These are phyloP conservation scores for Bryconaethiops microstoma DNA, from an alignment of 2,797 vertebrate species.

Conservation along the genomic window DNA sequence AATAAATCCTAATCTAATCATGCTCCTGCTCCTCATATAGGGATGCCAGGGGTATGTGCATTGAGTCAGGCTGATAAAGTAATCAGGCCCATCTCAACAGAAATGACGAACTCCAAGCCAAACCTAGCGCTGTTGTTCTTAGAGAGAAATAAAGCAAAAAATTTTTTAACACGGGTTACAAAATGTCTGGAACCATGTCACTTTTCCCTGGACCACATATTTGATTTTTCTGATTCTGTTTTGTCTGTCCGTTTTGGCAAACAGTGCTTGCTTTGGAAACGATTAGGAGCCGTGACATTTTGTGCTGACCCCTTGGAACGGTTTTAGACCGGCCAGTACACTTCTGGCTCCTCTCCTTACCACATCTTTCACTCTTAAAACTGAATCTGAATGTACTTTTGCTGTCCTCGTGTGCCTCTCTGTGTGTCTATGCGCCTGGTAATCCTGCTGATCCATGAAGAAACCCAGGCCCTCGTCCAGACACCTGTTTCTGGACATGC, in stretches of 20 bases:
- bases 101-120: not conserved
- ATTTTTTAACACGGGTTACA: not conserved
- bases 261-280: too few species aligned
- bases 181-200: not conserved
- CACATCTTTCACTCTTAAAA: not conserved
- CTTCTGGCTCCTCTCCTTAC: not conserved
- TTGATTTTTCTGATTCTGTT: too few species aligned
- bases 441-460: not conserved
- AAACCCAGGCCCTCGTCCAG: conserved; percentile 3
- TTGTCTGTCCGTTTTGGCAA: too few species aligned
- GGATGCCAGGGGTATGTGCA: too few species aligned
- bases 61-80: not conserved
- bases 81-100: not conserved
- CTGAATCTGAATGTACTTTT: not conserved
- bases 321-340: too few species aligned
- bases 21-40: not conserved
- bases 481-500: conserved; percentile 17
- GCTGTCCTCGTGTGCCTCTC: not conserved
- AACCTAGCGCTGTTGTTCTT: not conserved
- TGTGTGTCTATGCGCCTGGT: conserved; percentile 3
- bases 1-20: not conserved
- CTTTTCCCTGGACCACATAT: not conserved
- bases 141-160: not conserved
- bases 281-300: conserved; percentile 1
- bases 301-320: not conserved